Evolutionary conservation across 2,113 vertebrate species (phyloP).

Genomic region (Clarias macrocephalus): DNA sequence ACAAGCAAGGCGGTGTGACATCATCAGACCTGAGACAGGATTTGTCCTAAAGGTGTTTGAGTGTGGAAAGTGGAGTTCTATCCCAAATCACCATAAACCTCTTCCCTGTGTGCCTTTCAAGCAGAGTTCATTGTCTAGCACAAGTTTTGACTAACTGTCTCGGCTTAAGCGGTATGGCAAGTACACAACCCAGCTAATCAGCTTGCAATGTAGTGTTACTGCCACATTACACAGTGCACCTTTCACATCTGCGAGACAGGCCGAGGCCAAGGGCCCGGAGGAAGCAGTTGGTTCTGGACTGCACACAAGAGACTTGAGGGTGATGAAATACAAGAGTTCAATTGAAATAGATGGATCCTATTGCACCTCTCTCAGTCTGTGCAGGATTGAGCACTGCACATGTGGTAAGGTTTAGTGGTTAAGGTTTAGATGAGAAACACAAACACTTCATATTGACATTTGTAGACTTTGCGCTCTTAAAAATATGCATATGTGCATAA

Average conservation of each 20-base stretch:
- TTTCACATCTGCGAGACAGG: slow-evolving; percentile 39
- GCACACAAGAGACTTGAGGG: slow-evolving; percentile 31
- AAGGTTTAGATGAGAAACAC: slow-evolving; percentile 35
- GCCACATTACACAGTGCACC: slow-evolving; percentile 42
- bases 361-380: slow-evolving; percentile 38
- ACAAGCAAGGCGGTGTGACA: slow-evolving; percentile 75
- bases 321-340: slow-evolving; percentile 41
- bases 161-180: slow-evolving; percentile 39
- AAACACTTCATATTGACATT: slow-evolving; percentile 23
- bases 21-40: slow-evolving; percentile 72
- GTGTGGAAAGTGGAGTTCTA: slow-evolving; percentile 45
- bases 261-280: slow-evolving; percentile 13
- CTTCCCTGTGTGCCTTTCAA: slow-evolving; percentile 39
- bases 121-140: slow-evolving; percentile 32
- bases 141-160: slow-evolving; percentile 37
- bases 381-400: slow-evolving; percentile 17
- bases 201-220: slow-evolving; percentile 37
- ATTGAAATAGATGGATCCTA: slow-evolving; percentile 33
- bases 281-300: slow-evolving; percentile 36
- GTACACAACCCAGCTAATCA: slow-evolving; percentile 36
- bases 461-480: slow-evolving; percentile 10
- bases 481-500: slow-evolving; percentile 16
- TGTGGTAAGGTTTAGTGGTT: slow-evolving; percentile 38
- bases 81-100: slow-evolving; percentile 44
- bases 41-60: slow-evolving; percentile 66